Conservation (phyloP, 2,113 vertebrate genomes). For the Poecile atricapillus region DNA sequence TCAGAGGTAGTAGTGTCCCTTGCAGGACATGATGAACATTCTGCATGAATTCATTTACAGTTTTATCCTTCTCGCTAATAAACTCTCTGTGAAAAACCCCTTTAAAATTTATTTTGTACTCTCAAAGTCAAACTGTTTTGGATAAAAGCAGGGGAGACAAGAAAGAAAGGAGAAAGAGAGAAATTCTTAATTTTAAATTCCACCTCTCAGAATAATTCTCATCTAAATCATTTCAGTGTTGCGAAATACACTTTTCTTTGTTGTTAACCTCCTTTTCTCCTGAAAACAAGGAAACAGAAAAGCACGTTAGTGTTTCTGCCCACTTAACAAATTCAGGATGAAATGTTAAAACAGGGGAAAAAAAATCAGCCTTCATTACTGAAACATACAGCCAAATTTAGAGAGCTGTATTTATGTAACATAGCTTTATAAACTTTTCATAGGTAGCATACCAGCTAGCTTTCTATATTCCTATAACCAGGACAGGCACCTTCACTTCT, state of each 20-base stretch:
- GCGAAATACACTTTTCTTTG: neutral
- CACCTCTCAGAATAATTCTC: neutral
- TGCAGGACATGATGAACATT: neutral
- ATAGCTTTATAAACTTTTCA: neutral
- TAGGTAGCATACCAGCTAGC: neutral
- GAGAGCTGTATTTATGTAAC: neutral
- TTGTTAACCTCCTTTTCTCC: neutral
- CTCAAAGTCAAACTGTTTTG: neutral
- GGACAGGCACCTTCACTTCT: neutral
- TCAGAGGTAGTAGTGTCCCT: neutral
- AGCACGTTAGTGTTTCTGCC: neutral
- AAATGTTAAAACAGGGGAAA: neutral
- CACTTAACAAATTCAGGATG: neutral
- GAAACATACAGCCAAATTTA: neutral
- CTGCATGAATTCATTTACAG: neutral
- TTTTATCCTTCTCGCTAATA: neutral
- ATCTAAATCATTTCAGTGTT: neutral
- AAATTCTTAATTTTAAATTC: neutral
- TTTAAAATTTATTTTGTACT: neutral
- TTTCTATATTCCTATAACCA: neutral
- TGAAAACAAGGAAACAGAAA: neutral
- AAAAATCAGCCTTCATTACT: neutral
- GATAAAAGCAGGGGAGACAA: neutral
- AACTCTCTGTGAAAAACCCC: neutral
- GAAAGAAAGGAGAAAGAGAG: neutral